Percentiles rank a stretch among this genome's conserved stretches.
These are phyloP conservation scores for Syrmaticus mikado DNA, from an alignment of 2,113 vertebrate genomes.

Conservation along the genomic window DNA sequence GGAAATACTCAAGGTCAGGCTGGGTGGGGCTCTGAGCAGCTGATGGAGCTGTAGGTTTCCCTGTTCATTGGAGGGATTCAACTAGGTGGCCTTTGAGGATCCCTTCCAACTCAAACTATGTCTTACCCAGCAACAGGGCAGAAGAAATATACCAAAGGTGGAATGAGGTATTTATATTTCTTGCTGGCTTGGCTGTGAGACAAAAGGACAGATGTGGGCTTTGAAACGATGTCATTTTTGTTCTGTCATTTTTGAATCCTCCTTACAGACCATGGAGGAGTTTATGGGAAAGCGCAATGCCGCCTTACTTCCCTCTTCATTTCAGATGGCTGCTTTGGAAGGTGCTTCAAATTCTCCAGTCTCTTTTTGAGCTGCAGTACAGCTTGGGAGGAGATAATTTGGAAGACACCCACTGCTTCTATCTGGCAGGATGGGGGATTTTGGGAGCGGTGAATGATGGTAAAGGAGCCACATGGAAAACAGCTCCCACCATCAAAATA, in stretches of 20 bases:
- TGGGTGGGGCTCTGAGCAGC: neutral
- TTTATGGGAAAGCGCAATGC: slow-evolving; percentile 39
- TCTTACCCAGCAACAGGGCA: neutral
- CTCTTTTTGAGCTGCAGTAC: neutral
- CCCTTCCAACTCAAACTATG: neutral
- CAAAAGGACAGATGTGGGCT: neutral
- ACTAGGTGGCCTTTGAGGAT: neutral
- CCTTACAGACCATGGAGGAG: neutral
- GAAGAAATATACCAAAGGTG: slow-evolving; percentile 10
- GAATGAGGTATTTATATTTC: slow-evolving; percentile 23
- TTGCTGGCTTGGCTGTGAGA: neutral
- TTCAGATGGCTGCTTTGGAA: slow-evolving; percentile 26
- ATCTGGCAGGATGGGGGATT: neutral
- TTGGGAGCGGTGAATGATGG: neutral
- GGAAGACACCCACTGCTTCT: neutral
- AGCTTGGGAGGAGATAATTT: neutral
- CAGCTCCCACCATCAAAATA: neutral
- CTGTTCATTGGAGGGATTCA: neutral
- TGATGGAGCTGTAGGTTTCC: neutral
- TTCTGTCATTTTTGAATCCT: slow-evolving; percentile 41
- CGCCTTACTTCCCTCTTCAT: neutral
- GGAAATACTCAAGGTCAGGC: too few relatives aligned
- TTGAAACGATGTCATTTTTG: slow-evolving; percentile 8
- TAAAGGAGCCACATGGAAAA: neutral
- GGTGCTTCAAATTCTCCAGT: neutral